These are phyloP conservation scores for Indicator indicator DNA, from an alignment of 2,113 vertebrate genomes.

Conservation along the genomic window DNA sequence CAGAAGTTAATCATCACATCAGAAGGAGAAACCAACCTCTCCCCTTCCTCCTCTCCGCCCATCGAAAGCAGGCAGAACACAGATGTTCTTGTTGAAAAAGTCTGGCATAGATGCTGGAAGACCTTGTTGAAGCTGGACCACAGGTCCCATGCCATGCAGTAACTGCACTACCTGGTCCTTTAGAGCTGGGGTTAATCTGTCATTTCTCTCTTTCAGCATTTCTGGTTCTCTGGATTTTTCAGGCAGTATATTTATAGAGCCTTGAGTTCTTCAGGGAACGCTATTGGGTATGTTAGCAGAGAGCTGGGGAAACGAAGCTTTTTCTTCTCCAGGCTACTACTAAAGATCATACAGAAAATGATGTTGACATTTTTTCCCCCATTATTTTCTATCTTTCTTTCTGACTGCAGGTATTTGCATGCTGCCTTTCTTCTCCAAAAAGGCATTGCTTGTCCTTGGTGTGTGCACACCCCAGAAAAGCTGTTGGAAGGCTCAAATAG, in stretches of 20 bases:
- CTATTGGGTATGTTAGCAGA: neutral
- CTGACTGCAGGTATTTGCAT: neutral
- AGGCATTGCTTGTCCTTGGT: neutral
- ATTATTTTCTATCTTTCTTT: neutral
- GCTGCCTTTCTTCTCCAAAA: neutral
- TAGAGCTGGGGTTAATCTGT: neutral
- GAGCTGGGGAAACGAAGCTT: neutral
- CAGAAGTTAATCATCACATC: neutral
- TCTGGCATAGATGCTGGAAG: neutral
- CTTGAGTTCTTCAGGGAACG: neutral
- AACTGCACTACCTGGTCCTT: neutral
- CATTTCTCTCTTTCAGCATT: neutral
- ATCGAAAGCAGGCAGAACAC: rapidly evolving
- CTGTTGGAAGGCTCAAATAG: neutral
- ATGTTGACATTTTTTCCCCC: neutral
- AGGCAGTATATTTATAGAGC: neutral
- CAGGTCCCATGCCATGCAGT: neutral
- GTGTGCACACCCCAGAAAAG: neutral
- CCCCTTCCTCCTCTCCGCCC: neutral
- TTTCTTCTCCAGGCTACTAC: neutral
- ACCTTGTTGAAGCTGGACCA: neutral
- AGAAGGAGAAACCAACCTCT: neutral
- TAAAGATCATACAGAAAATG: neutral
- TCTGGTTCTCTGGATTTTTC: neutral
- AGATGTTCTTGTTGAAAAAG: neutral